phyloP scores from a whole-genome alignment of 1,140 invertebrate genomes.

The Chrysomallon squamiferum region DNA sequence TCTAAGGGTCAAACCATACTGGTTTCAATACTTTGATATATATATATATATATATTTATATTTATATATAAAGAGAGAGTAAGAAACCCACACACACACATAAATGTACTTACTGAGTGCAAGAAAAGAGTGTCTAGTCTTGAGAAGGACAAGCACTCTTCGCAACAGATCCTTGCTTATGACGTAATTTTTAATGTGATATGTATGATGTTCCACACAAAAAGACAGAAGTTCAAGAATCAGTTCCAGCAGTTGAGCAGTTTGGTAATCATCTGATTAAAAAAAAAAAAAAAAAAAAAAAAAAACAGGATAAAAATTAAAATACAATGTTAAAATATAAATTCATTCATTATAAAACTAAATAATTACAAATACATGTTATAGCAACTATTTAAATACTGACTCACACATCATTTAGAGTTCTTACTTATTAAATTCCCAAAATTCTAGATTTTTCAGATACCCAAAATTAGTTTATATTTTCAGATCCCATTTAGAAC shows the following conservation, averaged over 20 bases:
- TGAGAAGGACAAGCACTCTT: slow-evolving; percentile 94
- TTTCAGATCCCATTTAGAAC: too few relatives aligned
- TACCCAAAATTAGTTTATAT: too few relatives aligned
- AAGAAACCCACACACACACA: neutral
- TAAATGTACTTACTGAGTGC: slow-evolving; percentile 78
- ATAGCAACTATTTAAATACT: too few relatives aligned
- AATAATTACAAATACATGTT: too few relatives aligned
- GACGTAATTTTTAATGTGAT: slow-evolving; percentile 98
- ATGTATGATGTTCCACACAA: slow-evolving; percentile 99
- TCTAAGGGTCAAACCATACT: too few relatives aligned
- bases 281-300: neutral
- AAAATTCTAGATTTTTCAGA: too few relatives aligned
- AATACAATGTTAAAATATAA: neutral
- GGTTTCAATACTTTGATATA: too few relatives aligned
- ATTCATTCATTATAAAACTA: too few relatives aligned
- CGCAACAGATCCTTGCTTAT: slow-evolving; percentile 95
- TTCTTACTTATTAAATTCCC: too few relatives aligned
- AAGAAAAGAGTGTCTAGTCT: slow-evolving; percentile 97
- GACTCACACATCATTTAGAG: too few relatives aligned
- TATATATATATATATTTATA: too few relatives aligned
- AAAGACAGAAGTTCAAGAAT: slow-evolving; percentile 97
- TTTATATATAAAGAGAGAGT: too few relatives aligned
- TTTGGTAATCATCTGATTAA: slow-evolving; percentile 88
- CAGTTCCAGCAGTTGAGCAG: slow-evolving; percentile 91
- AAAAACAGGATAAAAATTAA: neutral